Evolutionary conservation across 2,113 vertebrate species (phyloP), one percentile per base, ranked within the genome.

Genomic region (Chionomys nivalis): DNA sequence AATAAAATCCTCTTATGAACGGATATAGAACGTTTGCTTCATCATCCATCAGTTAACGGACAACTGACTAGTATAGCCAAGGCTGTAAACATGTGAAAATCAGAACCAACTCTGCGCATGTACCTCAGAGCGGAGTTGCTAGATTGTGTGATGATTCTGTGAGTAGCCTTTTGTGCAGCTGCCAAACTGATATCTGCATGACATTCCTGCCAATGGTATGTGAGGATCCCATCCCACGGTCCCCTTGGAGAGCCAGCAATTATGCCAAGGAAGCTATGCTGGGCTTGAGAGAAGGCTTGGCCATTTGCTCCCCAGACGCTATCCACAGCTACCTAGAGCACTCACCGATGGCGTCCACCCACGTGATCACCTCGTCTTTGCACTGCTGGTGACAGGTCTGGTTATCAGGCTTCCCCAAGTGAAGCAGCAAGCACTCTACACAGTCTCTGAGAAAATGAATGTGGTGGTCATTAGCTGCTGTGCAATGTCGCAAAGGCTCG

Each of bases 381-480:
- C 99, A 99, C 97, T 99, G 99, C 75, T 98, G 99, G 95, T 99
- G 99, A 97, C 99, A 99, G 90, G 99, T 99, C 97, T 99, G 99
- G 98, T 99, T 99, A 98, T 99, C 99, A 70, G 99, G 98, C 81
- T 98, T 99, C 63, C 99, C 99, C 0, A 98, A 98, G 98, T 99
- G 99, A 98, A 99, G 96, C 72, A 99, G 98, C 79, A 98, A 98
- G 96, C 99, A 99, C 95, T 99, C 99, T 1, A 99, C 99, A 70
- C 99, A 99, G 55, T 99, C 99, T 98, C 99, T 99, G 81, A 95
- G 63, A 92, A 21, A 94, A 87, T 0, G 17, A 44, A 93, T 0
- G 17, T 0, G 55, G 72, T 44, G 55, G 72, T 44, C 1, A 58
- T 97, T 49, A 93, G 78, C 13, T 7, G 55, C 70, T 31, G 68